Evolutionary conservation across 1,140 invertebrate species (phyloP).

Genomic region (Pseudobourletiella spinata): DNA sequence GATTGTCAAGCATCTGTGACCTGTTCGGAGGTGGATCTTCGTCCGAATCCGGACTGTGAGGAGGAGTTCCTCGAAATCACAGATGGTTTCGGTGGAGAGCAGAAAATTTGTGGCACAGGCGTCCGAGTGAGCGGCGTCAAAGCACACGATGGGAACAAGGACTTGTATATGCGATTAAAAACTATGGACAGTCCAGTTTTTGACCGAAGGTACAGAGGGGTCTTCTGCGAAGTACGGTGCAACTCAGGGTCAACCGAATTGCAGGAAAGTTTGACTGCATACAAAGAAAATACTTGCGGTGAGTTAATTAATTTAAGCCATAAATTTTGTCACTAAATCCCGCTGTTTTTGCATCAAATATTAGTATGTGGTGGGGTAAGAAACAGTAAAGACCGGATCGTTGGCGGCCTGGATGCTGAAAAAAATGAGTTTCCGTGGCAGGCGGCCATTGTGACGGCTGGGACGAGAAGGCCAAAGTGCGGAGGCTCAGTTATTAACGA

Average conservation of each 20-base stretch:
- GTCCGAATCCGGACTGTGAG: neutral
- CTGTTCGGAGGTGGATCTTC: neutral
- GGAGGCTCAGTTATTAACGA: conserved; percentile 13
- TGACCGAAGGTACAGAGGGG: neutral
- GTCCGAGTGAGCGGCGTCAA: neutral
- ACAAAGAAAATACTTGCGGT: neutral
- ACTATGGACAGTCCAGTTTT: neutral
- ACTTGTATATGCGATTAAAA: conserved; percentile 7
- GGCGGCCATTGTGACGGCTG: conserved; percentile 5
- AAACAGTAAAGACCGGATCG: conserved; percentile 2
- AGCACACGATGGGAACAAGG: neutral
- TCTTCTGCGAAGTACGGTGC: neutral
- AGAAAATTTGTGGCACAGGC: neutral
- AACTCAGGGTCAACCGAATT: neutral
- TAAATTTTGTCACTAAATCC: neutral
- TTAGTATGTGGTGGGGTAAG: conserved; percentile 3
- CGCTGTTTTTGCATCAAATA: neutral
- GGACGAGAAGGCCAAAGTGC: conserved; percentile 5
- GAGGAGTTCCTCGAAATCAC: conserved; percentile 8
- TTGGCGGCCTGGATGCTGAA: conserved; percentile 7
- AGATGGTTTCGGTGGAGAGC: conserved; percentile 13
- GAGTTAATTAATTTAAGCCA: neutral
- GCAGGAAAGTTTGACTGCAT: neutral
- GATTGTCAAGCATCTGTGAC: neutral
- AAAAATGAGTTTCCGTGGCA: conserved; percentile 16